A percentile compares a stretch with the other conserved stretches of the same genome.
Conservation (phyloP, 1,140 invertebrate species). For the Rhyzopertha dominica region DNA sequence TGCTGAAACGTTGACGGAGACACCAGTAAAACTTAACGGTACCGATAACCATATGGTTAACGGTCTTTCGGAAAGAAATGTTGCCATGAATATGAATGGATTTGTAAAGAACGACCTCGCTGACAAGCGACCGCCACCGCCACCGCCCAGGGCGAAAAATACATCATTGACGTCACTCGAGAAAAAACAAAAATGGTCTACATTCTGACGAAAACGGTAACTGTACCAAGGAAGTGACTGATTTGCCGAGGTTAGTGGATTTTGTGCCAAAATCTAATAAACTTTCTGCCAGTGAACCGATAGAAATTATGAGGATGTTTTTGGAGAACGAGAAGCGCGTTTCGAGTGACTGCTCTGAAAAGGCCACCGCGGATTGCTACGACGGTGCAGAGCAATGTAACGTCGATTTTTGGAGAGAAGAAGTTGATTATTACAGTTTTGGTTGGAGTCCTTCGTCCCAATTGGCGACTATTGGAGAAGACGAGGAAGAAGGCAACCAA, state of each 20-base stretch:
- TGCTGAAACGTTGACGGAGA: slow-evolving; percentile 19
- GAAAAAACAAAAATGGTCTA: neutral
- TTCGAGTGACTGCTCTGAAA: slow-evolving; percentile 36
- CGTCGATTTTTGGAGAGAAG: slow-evolving; percentile 22
- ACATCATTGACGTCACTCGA: slow-evolving; percentile 4
- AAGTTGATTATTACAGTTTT: slow-evolving; percentile 29
- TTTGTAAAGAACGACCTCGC: no score
- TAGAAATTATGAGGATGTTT: slow-evolving; percentile 39
- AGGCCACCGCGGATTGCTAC: slow-evolving; percentile 41
- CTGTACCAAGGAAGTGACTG: no score
- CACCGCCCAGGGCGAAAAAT: slow-evolving; percentile 29
- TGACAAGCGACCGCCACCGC: slow-evolving; percentile 34
- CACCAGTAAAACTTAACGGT: no score
- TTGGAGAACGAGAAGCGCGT: slow-evolving; percentile 32
- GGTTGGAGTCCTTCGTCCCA: slow-evolving; percentile 41
- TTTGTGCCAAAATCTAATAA: slow-evolving; percentile 57
- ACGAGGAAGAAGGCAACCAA: slow-evolving; percentile 58
- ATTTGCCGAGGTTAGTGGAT: slow-evolving; percentile 61
- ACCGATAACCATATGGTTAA: no score
- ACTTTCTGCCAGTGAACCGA: slow-evolving; percentile 25
- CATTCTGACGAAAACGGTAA: neutral
- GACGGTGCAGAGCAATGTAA: slow-evolving; percentile 36
- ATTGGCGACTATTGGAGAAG: slow-evolving; percentile 62
- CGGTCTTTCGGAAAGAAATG: no score
- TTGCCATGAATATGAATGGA: no score